Base-by-base conservation (phyloP, 2,797 vertebrate genomes). In the Arrhamphus sclerolepis region DNA sequence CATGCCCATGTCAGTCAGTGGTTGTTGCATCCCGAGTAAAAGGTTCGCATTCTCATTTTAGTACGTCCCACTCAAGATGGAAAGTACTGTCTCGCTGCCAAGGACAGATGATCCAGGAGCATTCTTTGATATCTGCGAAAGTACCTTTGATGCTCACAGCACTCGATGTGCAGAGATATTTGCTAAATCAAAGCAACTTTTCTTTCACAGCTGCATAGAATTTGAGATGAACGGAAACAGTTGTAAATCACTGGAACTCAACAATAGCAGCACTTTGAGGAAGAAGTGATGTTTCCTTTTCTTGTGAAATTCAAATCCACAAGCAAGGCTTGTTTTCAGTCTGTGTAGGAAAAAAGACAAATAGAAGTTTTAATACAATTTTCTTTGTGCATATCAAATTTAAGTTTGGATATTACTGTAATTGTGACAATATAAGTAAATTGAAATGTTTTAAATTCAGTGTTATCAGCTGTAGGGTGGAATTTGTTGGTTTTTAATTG, bases 161-260 rank as follows among this genome's bases (percentile, higher is more conserved):
- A 78, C 52, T 78, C 60, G 81, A 86, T 72, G 67, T 78, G 77
- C 73, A 60, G 64, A 84, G 69, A 84, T 87, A 87, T 87, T 90
- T 89, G 86, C 73, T 83, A 89, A 90, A 90, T 90, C 83, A 85
- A 89, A 88, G 75, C 67, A 75, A 75, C 73, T 75, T 78, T 78
- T 85, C 72, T 83, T 72, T 81, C 81, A 83, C 86, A 90, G 85
- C 86, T 90, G 85, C 72, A 77, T 41, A 72, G 76, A 80, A 84
- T 91, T 85, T 89, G 26, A 83, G 75, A 85, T 89, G 78, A 87
- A 86, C 81, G 60, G 69, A 89, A 84, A 85, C 78, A 77, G 63
- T 87, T 85, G 71, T 76, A 64, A 77, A 70, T 53, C 64, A 59
- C 22, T 44, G 67, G 84, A 82, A 82, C 50, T 52, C 65, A 46